Conservation (phyloP, 2,113 vertebrate genomes). For the Micronycteris hirsuta region DNA sequence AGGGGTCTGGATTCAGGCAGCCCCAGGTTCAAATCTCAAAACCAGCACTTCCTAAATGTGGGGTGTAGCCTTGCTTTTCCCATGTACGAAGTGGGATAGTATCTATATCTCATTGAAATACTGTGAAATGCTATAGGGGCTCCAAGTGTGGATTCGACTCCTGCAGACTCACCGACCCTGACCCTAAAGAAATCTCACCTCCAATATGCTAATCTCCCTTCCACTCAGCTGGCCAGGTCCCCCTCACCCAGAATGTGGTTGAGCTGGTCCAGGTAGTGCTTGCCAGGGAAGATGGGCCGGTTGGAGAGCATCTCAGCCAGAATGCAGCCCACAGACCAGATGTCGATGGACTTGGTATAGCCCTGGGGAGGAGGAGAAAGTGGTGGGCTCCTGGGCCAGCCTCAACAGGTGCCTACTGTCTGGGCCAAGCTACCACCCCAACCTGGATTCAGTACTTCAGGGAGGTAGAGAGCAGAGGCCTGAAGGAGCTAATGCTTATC, state of each 20-base stretch:
- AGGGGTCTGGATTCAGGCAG: neutral
- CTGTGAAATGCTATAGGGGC: neutral
- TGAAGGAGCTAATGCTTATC: neutral
- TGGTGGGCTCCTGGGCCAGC: neutral
- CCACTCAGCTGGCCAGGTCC: neutral
- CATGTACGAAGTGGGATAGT: neutral
- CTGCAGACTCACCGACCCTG: neutral
- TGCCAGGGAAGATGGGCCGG: constrained; percentile 91
- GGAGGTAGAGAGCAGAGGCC: neutral
- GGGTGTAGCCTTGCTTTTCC: neutral
- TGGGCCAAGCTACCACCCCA: neutral
- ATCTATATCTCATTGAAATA: neutral
- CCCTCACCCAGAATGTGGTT: constrained; percentile 90
- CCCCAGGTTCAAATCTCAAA: neutral
- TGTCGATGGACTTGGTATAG: constrained; percentile 93
- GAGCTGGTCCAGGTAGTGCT: constrained; percentile 94
- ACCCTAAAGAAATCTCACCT: neutral
- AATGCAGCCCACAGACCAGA: constrained; percentile 94
- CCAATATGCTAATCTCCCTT: neutral
- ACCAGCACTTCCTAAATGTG: neutral
- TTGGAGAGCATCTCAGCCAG: constrained; percentile 94
- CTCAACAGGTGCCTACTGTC: neutral
- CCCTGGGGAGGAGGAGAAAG: constrained; percentile 76
- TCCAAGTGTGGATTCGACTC: neutral
- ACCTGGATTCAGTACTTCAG: neutral